These are phyloP conservation scores for Pardalotus punctatus DNA, from an alignment of 2,113 vertebrate genomes.

Conservation along the genomic window DNA sequence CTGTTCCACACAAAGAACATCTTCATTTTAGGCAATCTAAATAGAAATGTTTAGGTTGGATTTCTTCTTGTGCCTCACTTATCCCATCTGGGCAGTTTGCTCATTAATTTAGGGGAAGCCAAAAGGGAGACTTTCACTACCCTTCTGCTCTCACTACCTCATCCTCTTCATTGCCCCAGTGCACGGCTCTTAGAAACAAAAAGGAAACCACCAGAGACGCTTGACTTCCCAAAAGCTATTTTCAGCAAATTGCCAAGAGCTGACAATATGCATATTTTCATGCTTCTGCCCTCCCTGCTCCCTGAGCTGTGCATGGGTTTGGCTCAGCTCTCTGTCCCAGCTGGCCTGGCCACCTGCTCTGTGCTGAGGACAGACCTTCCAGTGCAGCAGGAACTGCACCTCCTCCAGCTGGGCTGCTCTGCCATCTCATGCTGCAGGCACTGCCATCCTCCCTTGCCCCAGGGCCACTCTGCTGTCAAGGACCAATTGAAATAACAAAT, in stretches of 20 bases:
- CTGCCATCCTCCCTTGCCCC: not conserved
- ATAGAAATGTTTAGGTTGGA: not conserved
- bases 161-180: not conserved
- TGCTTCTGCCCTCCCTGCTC: not conserved
- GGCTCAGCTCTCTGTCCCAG: not conserved
- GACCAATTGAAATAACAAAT: not conserved
- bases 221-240: not conserved
- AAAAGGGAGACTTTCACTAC: not conserved
- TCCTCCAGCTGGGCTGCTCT: not conserved
- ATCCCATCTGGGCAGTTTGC: not conserved
- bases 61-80: slow-evolving; percentile 19
- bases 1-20: not conserved
- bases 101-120: not conserved
- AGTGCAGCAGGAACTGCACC: not conserved
- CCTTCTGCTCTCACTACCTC: not conserved
- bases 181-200: not conserved
- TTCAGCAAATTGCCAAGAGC: not conserved
- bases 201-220: not conserved
- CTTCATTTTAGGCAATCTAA: not conserved
- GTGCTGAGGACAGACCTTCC: not conserved
- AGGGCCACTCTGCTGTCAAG: not conserved
- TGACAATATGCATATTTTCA: not conserved
- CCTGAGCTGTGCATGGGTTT: not conserved
- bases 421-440: not conserved
- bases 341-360: not conserved